A percentile compares a stretch with the other conserved stretches of the same genome.
phyloP scores from a whole-genome alignment of 2,888 invertebrate species.

The Amblyjoppa proteus region DNA sequence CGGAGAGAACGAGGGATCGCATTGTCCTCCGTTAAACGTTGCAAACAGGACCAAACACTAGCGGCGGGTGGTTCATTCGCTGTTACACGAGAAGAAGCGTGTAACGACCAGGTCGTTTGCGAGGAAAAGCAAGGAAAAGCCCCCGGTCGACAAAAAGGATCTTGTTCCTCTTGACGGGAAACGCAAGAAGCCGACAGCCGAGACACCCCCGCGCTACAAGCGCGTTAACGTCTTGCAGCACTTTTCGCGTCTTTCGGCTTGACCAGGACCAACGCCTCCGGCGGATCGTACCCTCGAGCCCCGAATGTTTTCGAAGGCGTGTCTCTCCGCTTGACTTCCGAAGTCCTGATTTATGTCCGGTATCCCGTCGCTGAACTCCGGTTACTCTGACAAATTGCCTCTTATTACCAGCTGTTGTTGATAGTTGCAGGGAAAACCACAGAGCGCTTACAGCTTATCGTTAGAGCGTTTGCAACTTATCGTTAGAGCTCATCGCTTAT shows the following conservation, averaged over 20 bases:
- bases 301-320: slow-evolving; percentile 72
- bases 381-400: slow-evolving; percentile 77
- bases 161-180: background rate
- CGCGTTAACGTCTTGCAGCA: slow-evolving; percentile 63
- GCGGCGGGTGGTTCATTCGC: slow-evolving; percentile 71
- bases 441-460: background rate
- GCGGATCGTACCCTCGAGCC: slow-evolving; percentile 6
- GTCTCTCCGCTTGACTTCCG: slow-evolving; percentile 69
- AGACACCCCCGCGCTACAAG: slow-evolving; percentile 59
- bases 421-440: slow-evolving; percentile 47
- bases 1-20: slow-evolving; percentile 13
- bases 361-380: slow-evolving; percentile 33
- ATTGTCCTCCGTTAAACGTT: slow-evolving; percentile 64
- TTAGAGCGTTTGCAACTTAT: background rate
- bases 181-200: slow-evolving; percentile 18
- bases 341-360: slow-evolving; percentile 75
- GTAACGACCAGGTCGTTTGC: slow-evolving; percentile 66
- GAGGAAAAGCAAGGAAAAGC: slow-evolving; percentile 12
- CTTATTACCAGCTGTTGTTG: slow-evolving; percentile 54
- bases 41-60: slow-evolving; percentile 69
- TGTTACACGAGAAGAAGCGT: slow-evolving; percentile 65
- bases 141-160: slow-evolving; percentile 1
- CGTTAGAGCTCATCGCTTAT: background rate
- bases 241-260: slow-evolving; percentile 64
- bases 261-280: slow-evolving; percentile 64